Evolutionary conservation across 2,113 vertebrate species (phyloP).

Genomic region (Ancistrus triradiatus): DNA sequence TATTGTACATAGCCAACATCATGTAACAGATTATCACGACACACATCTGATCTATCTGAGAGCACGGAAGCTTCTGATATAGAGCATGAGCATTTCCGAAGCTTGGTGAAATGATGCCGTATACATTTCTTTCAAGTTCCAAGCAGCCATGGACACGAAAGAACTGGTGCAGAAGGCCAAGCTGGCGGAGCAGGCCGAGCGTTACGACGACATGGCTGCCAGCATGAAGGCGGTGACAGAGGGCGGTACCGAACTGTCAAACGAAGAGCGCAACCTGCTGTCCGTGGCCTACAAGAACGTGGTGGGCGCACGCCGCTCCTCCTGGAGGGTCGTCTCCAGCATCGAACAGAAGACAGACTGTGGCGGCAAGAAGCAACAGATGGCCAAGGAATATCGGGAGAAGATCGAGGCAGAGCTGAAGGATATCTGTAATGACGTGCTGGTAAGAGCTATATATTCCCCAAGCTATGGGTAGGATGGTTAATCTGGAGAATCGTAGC

Average conservation of each 20-base stretch:
- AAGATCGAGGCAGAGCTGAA: slow-evolving; percentile 90
- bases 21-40: too few species aligned
- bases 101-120: not conserved
- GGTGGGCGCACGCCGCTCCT: slow-evolving; percentile 91
- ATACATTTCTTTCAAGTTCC: slow-evolving; percentile 34
- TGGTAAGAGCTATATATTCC: too few species aligned
- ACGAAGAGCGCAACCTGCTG: slow-evolving; percentile 95
- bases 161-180: slow-evolving; percentile 89
- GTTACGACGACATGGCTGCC: slow-evolving; percentile 93
- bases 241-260: slow-evolving; percentile 75
- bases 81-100: too few species aligned
- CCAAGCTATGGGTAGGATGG: too few species aligned
- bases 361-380: slow-evolving; percentile 72
- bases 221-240: slow-evolving; percentile 90
- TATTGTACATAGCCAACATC: too few species aligned
- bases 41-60: too few species aligned
- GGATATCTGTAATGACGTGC: slow-evolving; percentile 91
- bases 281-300: slow-evolving; percentile 98
- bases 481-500: too few species aligned
- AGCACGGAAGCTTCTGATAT: too few species aligned
- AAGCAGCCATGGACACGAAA: slow-evolving; percentile 70
- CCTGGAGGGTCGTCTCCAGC: slow-evolving; percentile 92
- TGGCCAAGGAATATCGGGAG: slow-evolving; percentile 84
- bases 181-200: slow-evolving; percentile 94
- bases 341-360: slow-evolving; percentile 86